These are phyloP conservation scores for Hirundichthys speculiger DNA, from an alignment of 2,113 vertebrate genomes.

Conservation along the genomic window DNA sequence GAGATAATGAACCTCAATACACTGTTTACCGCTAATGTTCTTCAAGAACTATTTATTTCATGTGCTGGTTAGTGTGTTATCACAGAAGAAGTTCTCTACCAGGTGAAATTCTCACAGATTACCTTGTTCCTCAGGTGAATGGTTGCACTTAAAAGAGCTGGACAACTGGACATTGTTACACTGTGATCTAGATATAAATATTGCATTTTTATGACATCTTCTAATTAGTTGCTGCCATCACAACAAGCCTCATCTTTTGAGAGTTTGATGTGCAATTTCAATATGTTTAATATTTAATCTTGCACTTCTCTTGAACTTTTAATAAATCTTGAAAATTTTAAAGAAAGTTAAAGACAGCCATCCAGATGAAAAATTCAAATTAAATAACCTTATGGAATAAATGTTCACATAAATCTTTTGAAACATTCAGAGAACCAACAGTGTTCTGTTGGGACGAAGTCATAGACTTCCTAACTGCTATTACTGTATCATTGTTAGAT, in stretches of 20 bases:
- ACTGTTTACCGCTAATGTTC: slow-evolving; percentile 59
- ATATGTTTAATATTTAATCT: no score
- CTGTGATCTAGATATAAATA: slow-evolving; percentile 31
- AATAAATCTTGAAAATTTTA: no score
- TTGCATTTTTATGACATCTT: slow-evolving; percentile 2
- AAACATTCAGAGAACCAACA: no score
- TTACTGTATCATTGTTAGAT: no score
- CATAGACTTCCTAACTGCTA: no score
- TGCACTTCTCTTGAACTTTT: no score
- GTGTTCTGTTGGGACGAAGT: no score
- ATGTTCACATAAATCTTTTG: no score
- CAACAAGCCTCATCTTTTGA: not conserved
- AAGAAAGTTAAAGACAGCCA: no score
- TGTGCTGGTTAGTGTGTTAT: slow-evolving; percentile 57
- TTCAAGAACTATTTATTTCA: slow-evolving; percentile 67
- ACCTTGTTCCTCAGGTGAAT: slow-evolving; percentile 44
- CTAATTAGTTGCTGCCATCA: slow-evolving; percentile 19
- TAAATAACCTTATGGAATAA: no score
- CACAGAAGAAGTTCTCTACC: slow-evolving; percentile 37
- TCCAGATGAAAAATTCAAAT: no score
- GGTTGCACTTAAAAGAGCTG: slow-evolving; percentile 21
- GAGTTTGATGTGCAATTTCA: slow-evolving; percentile 4
- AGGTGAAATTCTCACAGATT: slow-evolving; percentile 32
- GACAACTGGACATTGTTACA: slow-evolving; percentile 44
- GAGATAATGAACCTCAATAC: slow-evolving; percentile 92